Percentiles rank a stretch among this genome's conserved stretches.
Evolutionary conservation across 2,888 invertebrate species (phyloP).

Genomic region (Xestia ashworthii): DNA sequence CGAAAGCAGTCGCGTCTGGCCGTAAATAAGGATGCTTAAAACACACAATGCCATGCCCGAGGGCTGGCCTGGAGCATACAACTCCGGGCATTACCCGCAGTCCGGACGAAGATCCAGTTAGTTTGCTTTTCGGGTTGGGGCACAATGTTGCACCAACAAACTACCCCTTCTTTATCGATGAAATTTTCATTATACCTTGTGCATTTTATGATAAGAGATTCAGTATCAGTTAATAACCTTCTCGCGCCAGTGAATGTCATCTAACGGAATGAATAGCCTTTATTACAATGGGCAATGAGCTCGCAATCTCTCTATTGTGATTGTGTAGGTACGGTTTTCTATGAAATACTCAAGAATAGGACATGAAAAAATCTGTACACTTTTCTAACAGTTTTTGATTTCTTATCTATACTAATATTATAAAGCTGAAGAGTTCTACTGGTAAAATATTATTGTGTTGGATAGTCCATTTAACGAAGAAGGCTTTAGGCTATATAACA

Average conservation of each 20-base stretch:
- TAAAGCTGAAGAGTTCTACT: too few relatives aligned
- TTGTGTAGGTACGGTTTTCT: slow-evolving; percentile 44
- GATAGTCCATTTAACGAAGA: too few relatives aligned
- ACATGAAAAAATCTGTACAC: neutral
- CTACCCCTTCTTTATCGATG: slow-evolving; percentile 30
- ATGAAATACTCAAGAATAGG: slow-evolving; percentile 29
- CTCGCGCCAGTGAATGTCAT: slow-evolving; percentile 35
- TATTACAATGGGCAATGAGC: slow-evolving; percentile 42
- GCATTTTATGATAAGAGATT: neutral
- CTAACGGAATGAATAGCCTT: slow-evolving; percentile 46
- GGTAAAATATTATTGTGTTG: too few relatives aligned
- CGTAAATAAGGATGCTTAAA: slow-evolving; percentile 53
- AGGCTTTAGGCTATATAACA: too few relatives aligned
- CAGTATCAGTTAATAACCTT: slow-evolving; percentile 28
- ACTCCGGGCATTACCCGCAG: slow-evolving; percentile 26
- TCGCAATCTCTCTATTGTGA: slow-evolving; percentile 49
- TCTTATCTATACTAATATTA: neutral
- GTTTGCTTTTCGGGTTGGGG: slow-evolving; percentile 37
- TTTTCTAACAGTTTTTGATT: neutral
- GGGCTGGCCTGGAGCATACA: slow-evolving; percentile 22
- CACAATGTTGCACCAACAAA: slow-evolving; percentile 32
- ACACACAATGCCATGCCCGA: slow-evolving; percentile 49
- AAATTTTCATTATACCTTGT: slow-evolving; percentile 7
- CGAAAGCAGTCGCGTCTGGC: slow-evolving; percentile 39
- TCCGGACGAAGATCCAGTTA: slow-evolving; percentile 43